A percentile compares a stretch with the other conserved stretches of the same genome.
These are phyloP conservation scores for Poecilia latipinna DNA, from an alignment of 2,113 vertebrate genomes.

Conservation along the genomic window DNA sequence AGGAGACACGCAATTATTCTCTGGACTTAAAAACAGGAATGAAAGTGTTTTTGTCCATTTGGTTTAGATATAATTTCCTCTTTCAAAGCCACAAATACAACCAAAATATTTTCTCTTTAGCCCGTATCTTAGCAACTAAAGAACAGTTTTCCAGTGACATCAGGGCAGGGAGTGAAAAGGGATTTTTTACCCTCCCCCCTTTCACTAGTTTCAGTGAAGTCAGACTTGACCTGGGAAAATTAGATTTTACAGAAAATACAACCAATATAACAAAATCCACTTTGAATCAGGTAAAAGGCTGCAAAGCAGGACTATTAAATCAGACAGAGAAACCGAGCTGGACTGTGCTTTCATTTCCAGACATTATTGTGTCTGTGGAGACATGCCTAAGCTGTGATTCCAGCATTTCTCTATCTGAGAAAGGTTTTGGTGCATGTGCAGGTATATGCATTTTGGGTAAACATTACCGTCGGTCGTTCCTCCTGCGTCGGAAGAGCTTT, in stretches of 20 bases:
- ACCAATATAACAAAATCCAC: conserved; percentile 23
- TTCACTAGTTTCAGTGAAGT: conserved; percentile 62
- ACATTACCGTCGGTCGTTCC: conserved; percentile 91
- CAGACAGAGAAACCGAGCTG: conserved; percentile 3
- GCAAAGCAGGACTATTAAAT: conserved; percentile 8
- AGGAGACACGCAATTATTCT: conserved; percentile 45
- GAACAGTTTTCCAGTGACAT: conserved; percentile 81
- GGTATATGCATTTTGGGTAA: conserved; percentile 6
- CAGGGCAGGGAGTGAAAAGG: conserved; percentile 62
- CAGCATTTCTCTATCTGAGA: conserved; percentile 47
- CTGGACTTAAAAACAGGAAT: conserved; percentile 62
- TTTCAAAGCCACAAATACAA: conserved; percentile 69
- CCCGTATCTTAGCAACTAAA: conserved; percentile 80
- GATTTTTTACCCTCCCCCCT: conserved; percentile 27
- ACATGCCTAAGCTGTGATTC: conserved; percentile 44
- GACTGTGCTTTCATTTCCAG: conserved; percentile 64
- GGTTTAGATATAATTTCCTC: conserved; percentile 60
- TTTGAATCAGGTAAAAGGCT: conserved; percentile 23
- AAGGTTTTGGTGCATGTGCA: not conserved
- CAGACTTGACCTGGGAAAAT: conserved; percentile 54
- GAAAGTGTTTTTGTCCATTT: conserved; percentile 66
- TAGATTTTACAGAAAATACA: conserved; percentile 50
- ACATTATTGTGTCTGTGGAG: conserved; percentile 58
- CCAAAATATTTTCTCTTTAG: conserved; percentile 79
- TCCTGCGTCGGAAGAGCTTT: conserved; percentile 93